Base-by-base conservation (phyloP, 2,113 vertebrate species). In the Mirza zaza region DNA sequence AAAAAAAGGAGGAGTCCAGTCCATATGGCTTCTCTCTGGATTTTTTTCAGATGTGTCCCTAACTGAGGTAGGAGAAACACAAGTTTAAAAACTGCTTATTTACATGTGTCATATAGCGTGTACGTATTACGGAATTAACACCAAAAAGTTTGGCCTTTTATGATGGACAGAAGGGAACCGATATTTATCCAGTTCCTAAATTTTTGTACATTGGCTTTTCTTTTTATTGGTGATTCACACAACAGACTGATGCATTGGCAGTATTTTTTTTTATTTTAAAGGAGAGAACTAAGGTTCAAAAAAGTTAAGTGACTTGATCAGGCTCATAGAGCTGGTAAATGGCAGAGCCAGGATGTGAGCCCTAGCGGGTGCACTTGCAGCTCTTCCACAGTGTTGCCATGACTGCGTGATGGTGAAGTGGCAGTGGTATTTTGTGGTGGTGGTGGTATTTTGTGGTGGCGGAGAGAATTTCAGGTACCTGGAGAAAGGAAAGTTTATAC, bases 341-440 rank as follows among this genome's bases (percentile, higher is more conserved):
- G 15, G 42, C 1, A 25, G 15, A 4, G 20, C 13, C 10, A n/a
- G 20, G 57, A 25, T 36, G 39, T 21, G 21, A 25, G 29, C 36
- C 70, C 39, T 8, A 5, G 27, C 14, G 9, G 0, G 0, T 10
- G 23, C 3, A 8, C 59, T 27, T 55, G 29, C 12, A 13, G 2
- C 13, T 6, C 0, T 23, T 6, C 14, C 1, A 0, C 5, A 11
- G 15, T 8, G 9, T 23, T 18, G 20, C 10, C 6, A 0, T 32
- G 71, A 85, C 52, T 27, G 21, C 6, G 8, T 25, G 20, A 1
- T 13, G 84, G 42, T 77, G 13, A 34, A 36, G 67, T 36, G 18
- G 14, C 10, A n/a, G n/a, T n/a, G 14, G 14, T 52, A 0, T n/a
- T 42, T 32, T 65, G 34, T 8, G 36, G 61, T 71, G 80, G 20